Evolutionary conservation across 2,888 invertebrate species (phyloP).

Genomic region (Hartigia nigra): DNA sequence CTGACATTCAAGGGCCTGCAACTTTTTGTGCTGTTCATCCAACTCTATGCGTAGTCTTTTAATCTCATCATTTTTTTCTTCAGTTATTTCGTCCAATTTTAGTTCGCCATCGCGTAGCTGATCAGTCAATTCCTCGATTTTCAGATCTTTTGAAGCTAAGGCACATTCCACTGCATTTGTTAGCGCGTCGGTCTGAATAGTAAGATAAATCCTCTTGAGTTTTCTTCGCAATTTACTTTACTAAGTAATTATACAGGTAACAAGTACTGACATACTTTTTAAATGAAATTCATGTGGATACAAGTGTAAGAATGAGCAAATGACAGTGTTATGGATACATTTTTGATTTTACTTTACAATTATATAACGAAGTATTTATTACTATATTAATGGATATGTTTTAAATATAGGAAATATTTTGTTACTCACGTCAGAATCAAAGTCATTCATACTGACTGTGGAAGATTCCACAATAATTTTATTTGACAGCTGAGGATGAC

Average conservation of each 20-base stretch:
- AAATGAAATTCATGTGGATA: background rate
- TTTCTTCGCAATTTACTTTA: background rate
- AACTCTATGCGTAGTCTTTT: constrained; percentile 40
- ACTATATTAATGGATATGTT: constrained; percentile 4
- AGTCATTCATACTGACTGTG: constrained; percentile 21
- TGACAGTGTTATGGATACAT: background rate
- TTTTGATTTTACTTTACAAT: background rate
- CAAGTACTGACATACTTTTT: background rate
- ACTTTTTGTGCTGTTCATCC: constrained; percentile 44
- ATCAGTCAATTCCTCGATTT: constrained; percentile 35
- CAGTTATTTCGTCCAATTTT: constrained; percentile 31
- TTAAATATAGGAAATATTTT: background rate
- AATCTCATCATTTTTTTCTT: constrained; percentile 35
- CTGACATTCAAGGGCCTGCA: constrained; percentile 38
- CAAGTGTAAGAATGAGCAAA: background rate
- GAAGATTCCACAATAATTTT: constrained; percentile 29
- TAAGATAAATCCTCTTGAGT: background rate
- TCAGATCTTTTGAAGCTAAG: constrained; percentile 42
- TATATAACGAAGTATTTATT: background rate
- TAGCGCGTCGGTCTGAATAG: constrained; percentile 50
- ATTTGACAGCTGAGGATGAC: constrained; percentile 32
- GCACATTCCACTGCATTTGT: constrained; percentile 48
- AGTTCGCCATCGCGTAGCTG: constrained; percentile 36
- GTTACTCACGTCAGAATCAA: constrained; percentile 44
- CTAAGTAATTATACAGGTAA: background rate